Base-by-base conservation (phyloP, 2,113 vertebrate species). In the Turnix velox region DNA sequence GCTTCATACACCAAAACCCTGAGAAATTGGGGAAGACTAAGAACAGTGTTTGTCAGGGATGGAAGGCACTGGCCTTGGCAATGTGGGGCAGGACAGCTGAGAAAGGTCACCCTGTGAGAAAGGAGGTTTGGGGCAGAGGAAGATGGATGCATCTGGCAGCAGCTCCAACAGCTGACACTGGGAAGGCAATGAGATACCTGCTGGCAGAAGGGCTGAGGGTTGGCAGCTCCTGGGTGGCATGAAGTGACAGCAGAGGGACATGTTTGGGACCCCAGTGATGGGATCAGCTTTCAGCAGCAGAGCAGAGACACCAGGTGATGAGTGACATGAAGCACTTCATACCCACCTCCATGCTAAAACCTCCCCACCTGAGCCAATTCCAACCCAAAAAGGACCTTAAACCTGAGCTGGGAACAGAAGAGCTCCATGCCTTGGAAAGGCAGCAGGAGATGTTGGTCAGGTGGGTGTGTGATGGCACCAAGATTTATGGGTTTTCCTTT, bases 31-130 rank as follows among this genome's bases (percentile, higher is more conserved):
- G 28, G 59, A 66, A 40, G 40, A 37, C 2, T 0, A 3, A 25
- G 49, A 39, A 31, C 3, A n/a, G 40, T 0, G 4, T 14, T 17
- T 62, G 62, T 27, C 57, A 48, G 54, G 0, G 12, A 7, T 4
- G 27, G 68, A 73, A 72, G 72, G 57, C 7, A 8, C 54, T 16
- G 18, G 43, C 46, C 46, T 28, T 1, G 37, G 9, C 4, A 0
- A 30, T 1, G 0, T 3, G 2, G 33, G n/a, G 37, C 20, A 33
- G 71, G 54, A 45, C 0, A 0, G 71, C 58, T 48, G 51, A 9
- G 40, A n/a, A 89, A n/a, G 66, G 78, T 51, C 30, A 1, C 9
- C 57, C 52, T 5, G 48, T 31, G 5, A 39, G 39, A 18, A 48
- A 25, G 39, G 0, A 5, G 59, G 42, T 19, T 51, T 76, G 33